These are phyloP conservation scores for Aurelia aurita DNA, from an alignment of 30 jellyfish, hydroid and myxozoan genomes.

Conservation along the genomic window DNA sequence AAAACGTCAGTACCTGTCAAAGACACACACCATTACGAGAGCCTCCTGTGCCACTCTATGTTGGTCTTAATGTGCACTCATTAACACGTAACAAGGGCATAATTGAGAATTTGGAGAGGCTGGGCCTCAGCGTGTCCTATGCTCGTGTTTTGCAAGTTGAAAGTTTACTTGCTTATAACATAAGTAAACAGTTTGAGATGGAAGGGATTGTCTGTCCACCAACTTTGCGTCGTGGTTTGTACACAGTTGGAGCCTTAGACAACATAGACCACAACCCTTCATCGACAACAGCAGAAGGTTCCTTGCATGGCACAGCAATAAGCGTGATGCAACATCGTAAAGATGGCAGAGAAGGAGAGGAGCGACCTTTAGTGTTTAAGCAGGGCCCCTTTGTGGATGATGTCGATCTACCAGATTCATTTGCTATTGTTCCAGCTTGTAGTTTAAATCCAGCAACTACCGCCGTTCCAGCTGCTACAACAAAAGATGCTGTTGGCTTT, in stretches of 20 bases:
- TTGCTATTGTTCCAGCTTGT: conserved; percentile 32
- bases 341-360: conserved; percentile 20
- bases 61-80: conserved; percentile 44
- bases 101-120: conserved; percentile 19
- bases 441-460: conserved; percentile 22
- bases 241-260: conserved; percentile 55
- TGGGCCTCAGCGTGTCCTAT: conserved; percentile 38
- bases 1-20: conserved; percentile 7
- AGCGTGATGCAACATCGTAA: conserved; percentile 30
- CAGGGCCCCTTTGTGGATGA: conserved; percentile 29
- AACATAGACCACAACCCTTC: conserved; percentile 59
- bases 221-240: conserved; percentile 19
- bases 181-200: conserved; percentile 25
- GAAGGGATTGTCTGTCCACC: conserved; percentile 61
- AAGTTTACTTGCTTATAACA: conserved; percentile 23
- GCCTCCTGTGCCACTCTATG: conserved; percentile 55
- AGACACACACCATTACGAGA: conserved; percentile 36
- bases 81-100: conserved; percentile 34
- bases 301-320: conserved; percentile 63
- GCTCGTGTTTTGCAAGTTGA: conserved; percentile 15
- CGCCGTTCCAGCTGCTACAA: conserved; percentile 24
- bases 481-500: conserved; percentile 9
- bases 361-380: neutral
- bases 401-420: conserved; percentile 18
- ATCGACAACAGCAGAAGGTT: conserved; percentile 53